A percentile compares a stretch with the other conserved stretches of the same genome.
These are phyloP conservation scores for Encarsia formosa DNA, from an alignment of 2,888 invertebrate species.

Conservation along the genomic window DNA sequence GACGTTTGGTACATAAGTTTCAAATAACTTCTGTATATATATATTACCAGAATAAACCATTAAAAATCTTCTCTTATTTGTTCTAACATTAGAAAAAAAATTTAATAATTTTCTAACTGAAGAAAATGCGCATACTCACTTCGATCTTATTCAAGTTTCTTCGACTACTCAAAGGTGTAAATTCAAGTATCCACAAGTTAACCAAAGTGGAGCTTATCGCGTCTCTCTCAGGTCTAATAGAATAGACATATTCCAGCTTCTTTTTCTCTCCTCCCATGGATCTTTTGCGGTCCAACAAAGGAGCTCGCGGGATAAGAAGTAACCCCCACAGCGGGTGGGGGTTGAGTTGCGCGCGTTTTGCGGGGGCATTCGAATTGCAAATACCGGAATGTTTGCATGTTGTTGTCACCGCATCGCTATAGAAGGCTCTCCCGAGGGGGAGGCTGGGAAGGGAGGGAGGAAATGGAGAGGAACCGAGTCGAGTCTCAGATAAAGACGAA, in stretches of 20 bases:
- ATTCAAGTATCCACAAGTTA: no score
- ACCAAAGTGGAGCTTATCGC: conserved; percentile 46
- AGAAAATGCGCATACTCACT: no score
- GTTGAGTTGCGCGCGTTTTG: conserved; percentile 33
- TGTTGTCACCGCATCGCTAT: conserved; percentile 48
- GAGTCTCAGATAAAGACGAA: conserved; percentile 52
- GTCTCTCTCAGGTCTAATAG: conserved; percentile 39
- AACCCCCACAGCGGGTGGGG: not conserved
- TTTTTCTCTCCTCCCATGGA: not conserved
- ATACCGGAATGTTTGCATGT: conserved; percentile 52
- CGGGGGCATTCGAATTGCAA: conserved; percentile 53
- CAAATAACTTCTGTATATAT: no score
- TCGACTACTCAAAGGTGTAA: no score
- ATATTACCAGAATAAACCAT: no score
- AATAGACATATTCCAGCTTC: conserved; percentile 34
- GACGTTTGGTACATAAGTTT: no score
- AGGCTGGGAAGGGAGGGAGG: conserved; percentile 39
- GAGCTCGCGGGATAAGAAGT: no score
- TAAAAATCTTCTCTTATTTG: no score
- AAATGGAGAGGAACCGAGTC: conserved; percentile 53
- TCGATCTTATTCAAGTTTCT: no score
- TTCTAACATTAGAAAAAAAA: no score
- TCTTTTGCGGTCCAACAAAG: conserved; percentile 9
- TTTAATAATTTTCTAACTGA: no score
- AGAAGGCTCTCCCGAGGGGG: conserved; percentile 9